phyloP scores from a whole-genome alignment of 1,140 invertebrate genomes.

The Bursaphelenchus mucronatus region DNA sequence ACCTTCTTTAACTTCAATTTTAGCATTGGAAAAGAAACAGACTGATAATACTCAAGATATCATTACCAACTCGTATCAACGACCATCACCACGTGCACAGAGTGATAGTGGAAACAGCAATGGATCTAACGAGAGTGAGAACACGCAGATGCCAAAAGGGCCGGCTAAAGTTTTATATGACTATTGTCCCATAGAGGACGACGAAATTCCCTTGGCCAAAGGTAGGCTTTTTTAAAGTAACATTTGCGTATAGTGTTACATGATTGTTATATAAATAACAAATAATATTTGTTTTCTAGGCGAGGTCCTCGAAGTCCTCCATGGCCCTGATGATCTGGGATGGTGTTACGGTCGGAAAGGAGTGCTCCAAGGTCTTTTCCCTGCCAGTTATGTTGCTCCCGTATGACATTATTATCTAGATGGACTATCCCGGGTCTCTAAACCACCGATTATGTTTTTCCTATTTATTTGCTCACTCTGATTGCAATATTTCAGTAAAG shows the following conservation, averaged over 20 bases:
- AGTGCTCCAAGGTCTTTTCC: conserved; percentile 15
- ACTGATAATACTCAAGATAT: too few species aligned
- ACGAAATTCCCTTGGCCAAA: conserved; percentile 52
- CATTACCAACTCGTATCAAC: too few species aligned
- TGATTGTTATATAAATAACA: conserved; percentile 13
- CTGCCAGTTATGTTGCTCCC: background rate
- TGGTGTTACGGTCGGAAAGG: conserved; percentile 53
- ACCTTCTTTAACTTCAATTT: too few species aligned
- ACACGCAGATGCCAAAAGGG: conserved; percentile 1
- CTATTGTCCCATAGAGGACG: conserved; percentile 49
- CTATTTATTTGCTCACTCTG: too few species aligned
- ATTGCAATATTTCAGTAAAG: too few species aligned
- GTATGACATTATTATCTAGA: background rate
- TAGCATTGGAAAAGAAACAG: too few species aligned
- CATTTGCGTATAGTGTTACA: too few species aligned
- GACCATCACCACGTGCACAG: too few species aligned
- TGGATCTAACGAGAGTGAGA: too few species aligned
- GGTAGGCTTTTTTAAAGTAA: conserved; percentile 36
- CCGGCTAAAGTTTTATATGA: conserved; percentile 53
- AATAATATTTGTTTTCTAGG: conserved; percentile 32
- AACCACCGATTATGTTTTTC: too few species aligned
- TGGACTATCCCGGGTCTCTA: too few species aligned
- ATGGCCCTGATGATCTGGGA: conserved; percentile 53
- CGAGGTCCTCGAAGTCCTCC: conserved; percentile 54
- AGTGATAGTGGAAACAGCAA: too few species aligned